Evolutionary conservation across 2,113 vertebrate species (phyloP).

Genomic region (Euleptes europaea): DNA sequence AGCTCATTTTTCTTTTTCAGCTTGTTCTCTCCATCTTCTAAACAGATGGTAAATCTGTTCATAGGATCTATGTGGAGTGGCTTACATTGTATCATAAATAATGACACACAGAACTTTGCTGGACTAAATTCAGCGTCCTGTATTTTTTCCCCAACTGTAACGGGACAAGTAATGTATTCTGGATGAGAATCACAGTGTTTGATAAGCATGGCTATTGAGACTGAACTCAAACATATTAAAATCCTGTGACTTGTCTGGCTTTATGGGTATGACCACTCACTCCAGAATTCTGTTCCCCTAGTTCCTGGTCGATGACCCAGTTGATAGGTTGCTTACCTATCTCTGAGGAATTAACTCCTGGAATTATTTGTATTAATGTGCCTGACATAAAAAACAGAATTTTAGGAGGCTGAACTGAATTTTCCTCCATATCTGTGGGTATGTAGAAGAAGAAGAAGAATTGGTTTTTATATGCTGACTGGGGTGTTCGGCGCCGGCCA

Average conservation of each 20-base stretch:
- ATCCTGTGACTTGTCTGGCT: no score
- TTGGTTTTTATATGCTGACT: no score
- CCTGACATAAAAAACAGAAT: neutral
- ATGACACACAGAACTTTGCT: neutral
- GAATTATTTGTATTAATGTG: neutral
- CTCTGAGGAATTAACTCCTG: neutral
- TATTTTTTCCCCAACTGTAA: neutral
- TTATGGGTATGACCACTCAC: no score
- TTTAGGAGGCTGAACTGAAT: neutral
- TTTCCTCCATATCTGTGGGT: neutral
- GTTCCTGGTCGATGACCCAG: no score
- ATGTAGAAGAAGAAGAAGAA: no score
- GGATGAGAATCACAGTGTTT: neutral
- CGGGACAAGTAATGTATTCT: neutral
- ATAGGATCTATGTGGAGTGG: constrained; percentile 6
- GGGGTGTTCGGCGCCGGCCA: no score
- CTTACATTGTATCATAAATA: constrained; percentile 8
- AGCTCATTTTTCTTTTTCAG: constrained; percentile 26
- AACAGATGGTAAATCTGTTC: constrained; percentile 34
- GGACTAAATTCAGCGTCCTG: neutral
- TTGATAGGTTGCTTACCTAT: neutral
- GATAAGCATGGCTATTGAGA: neutral
- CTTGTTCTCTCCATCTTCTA: constrained; percentile 21
- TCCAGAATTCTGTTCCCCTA: no score
- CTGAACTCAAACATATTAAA: no score